These are phyloP conservation scores for Aix galericulata DNA, from an alignment of 2,113 vertebrate species.

Conservation along the genomic window DNA sequence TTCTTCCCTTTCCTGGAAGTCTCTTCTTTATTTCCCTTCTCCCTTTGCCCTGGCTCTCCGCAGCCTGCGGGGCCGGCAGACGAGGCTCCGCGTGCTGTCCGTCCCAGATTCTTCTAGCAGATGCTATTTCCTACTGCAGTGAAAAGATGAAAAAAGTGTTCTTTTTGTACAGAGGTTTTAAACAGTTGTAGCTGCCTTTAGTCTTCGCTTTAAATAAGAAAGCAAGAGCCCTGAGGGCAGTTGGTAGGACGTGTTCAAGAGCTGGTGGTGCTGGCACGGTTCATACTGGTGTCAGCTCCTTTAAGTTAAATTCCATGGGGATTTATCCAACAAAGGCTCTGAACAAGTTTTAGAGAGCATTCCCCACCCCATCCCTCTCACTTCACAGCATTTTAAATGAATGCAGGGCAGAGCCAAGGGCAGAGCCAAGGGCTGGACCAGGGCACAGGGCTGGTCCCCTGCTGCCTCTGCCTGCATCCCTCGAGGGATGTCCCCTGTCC, in stretches of 20 bases:
- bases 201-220: neutral
- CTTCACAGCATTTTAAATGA: constrained; percentile 41
- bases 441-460: neutral
- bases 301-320: constrained; percentile 50
- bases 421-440: neutral
- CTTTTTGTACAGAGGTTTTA: neutral
- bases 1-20: constrained; percentile 8
- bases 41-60: neutral
- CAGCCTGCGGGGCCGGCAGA: neutral
- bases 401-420: neutral
- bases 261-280: neutral
- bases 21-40: constrained; percentile 2
- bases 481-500: neutral
- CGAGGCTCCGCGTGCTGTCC: neutral
- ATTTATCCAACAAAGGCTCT: constrained; percentile 38
- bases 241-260: neutral
- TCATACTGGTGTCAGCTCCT: constrained; percentile 23
- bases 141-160: neutral
- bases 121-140: constrained; percentile 34
- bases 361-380: neutral
- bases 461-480: too few relatives aligned
- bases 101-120: constrained; percentile 55
- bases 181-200: constrained; percentile 20
- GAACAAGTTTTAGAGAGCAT: constrained; percentile 28
- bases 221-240: neutral